Percentiles rank a stretch among this genome's conserved stretches.
These are phyloP conservation scores for Ranitomeya imitator DNA, from an alignment of 2,113 vertebrate genomes.

Conservation along the genomic window DNA sequence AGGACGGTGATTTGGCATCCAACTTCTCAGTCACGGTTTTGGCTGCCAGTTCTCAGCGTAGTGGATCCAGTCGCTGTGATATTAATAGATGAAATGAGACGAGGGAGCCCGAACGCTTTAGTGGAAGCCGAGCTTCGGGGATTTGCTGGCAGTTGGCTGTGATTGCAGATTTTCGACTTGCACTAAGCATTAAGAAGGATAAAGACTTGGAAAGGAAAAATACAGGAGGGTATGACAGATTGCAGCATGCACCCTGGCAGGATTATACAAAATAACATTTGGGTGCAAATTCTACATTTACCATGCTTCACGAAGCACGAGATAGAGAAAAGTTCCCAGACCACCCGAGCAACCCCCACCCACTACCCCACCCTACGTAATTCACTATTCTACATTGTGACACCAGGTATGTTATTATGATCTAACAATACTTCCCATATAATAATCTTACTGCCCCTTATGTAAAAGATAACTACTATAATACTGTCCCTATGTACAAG, in stretches of 20 bases:
- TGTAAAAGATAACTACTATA: not conserved
- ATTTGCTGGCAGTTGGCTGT: conserved; percentile 43
- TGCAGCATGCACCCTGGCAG: conserved; percentile 5
- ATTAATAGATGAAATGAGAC: conserved; percentile 29
- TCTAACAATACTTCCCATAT: too few relatives aligned
- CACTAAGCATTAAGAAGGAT: conserved; percentile 38
- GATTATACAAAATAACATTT: conserved; percentile 39
- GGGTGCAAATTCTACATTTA: not conserved
- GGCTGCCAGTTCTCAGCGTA: not conserved
- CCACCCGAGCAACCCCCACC: not conserved
- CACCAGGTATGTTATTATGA: not conserved
- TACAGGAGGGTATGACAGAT: conserved; percentile 35
- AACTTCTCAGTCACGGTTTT: not conserved
- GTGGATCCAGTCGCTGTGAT: not conserved
- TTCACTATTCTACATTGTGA: not conserved
- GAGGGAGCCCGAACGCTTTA: conserved; percentile 12
- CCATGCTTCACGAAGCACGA: not conserved
- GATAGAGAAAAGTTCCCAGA: not conserved
- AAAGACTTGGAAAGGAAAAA: conserved; percentile 45
- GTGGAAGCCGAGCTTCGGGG: conserved; percentile 22
- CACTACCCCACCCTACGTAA: not conserved
- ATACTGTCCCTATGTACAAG: not conserved
- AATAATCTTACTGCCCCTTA: too few relatives aligned
- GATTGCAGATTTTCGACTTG: conserved; percentile 45
- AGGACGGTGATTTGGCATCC: not conserved